Evolutionary conservation across 2,797 vertebrate genomes (phyloP).

Genomic region (Acipenser transmontanus): DNA sequence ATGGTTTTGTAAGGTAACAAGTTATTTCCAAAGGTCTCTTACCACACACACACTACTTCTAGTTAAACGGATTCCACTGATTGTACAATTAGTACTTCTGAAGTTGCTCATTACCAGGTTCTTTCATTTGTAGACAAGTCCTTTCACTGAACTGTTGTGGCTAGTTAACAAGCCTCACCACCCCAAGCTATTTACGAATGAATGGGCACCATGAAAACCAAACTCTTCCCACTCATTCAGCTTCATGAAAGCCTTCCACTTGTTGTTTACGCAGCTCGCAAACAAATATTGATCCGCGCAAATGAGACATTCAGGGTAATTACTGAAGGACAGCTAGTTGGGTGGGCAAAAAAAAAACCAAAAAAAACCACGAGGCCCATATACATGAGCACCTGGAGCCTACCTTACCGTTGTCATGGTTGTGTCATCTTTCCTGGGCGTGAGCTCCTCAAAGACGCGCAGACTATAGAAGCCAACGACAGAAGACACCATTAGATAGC

Average conservation of each 20-base stretch:
- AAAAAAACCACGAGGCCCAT: slow-evolving; percentile 32
- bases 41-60: slow-evolving; percentile 8
- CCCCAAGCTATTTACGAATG: slow-evolving; percentile 71
- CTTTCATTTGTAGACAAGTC: slow-evolving; percentile 63
- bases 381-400: slow-evolving; percentile 36
- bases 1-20: no score
- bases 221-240: slow-evolving; percentile 66
- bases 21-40: no score
- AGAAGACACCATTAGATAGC: slow-evolving; percentile 96
- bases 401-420: slow-evolving; percentile 93
- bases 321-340: slow-evolving; percentile 31
- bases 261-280: slow-evolving; percentile 69
- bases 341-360: slow-evolving; percentile 24
- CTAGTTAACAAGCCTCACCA: slow-evolving; percentile 68
- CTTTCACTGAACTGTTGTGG: slow-evolving; percentile 75
- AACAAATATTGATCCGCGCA: slow-evolving; percentile 68
- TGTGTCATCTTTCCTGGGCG: slow-evolving; percentile 91
- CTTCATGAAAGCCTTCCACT: slow-evolving; percentile 54
- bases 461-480: slow-evolving; percentile 97
- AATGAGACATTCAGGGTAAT: slow-evolving; percentile 58
- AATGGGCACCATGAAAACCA: slow-evolving; percentile 68
- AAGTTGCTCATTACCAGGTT: slow-evolving; percentile 84
- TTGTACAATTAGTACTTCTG: slow-evolving; percentile 71
- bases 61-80: slow-evolving; percentile 53
- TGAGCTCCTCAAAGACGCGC: slow-evolving; percentile 83